Evolutionary conservation across 2,797 vertebrate genomes (phyloP).

Genomic region (Trachurus trachurus): DNA sequence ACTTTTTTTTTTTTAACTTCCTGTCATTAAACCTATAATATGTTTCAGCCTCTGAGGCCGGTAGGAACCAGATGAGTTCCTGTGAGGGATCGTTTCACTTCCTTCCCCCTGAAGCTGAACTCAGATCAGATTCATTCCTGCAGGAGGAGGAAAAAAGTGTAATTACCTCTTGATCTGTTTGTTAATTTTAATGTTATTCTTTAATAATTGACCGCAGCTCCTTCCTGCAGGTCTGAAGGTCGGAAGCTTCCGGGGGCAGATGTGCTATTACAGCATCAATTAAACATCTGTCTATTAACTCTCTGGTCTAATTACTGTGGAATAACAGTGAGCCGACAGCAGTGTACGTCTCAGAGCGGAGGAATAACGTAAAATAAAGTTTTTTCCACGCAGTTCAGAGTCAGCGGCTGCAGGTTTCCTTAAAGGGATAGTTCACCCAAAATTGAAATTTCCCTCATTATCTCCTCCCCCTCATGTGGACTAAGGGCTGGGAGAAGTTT

Average conservation of each 20-base stretch:
- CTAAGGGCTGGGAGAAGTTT: no score
- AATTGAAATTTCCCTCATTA: no score
- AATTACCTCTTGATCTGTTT: conserved; percentile 51
- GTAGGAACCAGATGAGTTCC: conserved; percentile 26
- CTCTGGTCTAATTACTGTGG: conserved; percentile 14
- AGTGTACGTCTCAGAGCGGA: no score
- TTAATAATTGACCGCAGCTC: conserved; percentile 16
- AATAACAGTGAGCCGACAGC: not conserved
- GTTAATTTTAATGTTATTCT: conserved; percentile 51
- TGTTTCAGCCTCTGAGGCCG: not conserved
- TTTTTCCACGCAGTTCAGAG: no score
- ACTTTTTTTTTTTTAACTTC: not conserved
- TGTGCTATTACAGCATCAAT: conserved; percentile 22
- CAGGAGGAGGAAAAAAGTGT: not conserved
- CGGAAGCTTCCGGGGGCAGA: not conserved
- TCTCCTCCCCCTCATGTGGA: no score
- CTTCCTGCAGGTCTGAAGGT: no score
- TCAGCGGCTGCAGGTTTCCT: no score
- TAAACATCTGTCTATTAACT: conserved; percentile 37
- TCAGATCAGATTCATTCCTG: conserved; percentile 20
- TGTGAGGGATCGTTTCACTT: conserved; percentile 19
- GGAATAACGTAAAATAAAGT: no score
- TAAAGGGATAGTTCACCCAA: no score
- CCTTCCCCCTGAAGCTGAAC: conserved; percentile 8
- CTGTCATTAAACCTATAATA: not conserved